Percentiles rank a stretch among this genome's conserved stretches.
These are phyloP conservation scores for Choristoneura fumiferana DNA, from an alignment of 1,140 invertebrate species.

Conservation along the genomic window DNA sequence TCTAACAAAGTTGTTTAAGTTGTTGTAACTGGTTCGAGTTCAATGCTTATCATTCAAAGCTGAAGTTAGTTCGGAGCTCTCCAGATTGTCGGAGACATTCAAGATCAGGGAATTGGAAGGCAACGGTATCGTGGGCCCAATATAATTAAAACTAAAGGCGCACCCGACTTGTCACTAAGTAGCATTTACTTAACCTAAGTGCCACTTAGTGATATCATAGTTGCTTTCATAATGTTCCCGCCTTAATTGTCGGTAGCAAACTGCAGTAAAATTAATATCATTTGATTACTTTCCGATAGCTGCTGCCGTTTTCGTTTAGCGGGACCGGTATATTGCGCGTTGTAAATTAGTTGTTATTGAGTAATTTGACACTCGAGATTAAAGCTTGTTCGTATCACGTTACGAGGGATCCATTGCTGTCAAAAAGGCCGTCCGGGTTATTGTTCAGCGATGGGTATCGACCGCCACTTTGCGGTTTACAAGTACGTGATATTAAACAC, in stretches of 20 bases:
- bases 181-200: slow-evolving; percentile 53
- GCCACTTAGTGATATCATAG: slow-evolving; percentile 43
- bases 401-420: slow-evolving; percentile 8
- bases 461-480: not conserved
- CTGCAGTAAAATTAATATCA: slow-evolving; percentile 37
- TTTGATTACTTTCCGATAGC: slow-evolving; percentile 24
- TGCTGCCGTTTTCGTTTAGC: slow-evolving; percentile 1
- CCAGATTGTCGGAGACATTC: slow-evolving; percentile 15
- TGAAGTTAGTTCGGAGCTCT: slow-evolving; percentile 4
- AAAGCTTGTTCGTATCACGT: not conserved
- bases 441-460: slow-evolving; percentile 15
- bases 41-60: slow-evolving; percentile 16
- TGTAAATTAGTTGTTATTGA: not conserved
- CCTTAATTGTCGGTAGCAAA: slow-evolving; percentile 36
- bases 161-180: slow-evolving; percentile 43
- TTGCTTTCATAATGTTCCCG: slow-evolving; percentile 25
- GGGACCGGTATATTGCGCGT: too few relatives aligned
- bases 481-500: slow-evolving; percentile 15
- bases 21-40: slow-evolving; percentile 11
- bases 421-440: not conserved
- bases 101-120: slow-evolving; percentile 33
- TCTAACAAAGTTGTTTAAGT: slow-evolving; percentile 3
- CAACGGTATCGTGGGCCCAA: slow-evolving; percentile 18
- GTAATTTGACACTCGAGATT: not conserved
- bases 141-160: slow-evolving; percentile 36